Conservation (phyloP, 2,113 vertebrate genomes). For the Balaenoptera acutorostrata region DNA sequence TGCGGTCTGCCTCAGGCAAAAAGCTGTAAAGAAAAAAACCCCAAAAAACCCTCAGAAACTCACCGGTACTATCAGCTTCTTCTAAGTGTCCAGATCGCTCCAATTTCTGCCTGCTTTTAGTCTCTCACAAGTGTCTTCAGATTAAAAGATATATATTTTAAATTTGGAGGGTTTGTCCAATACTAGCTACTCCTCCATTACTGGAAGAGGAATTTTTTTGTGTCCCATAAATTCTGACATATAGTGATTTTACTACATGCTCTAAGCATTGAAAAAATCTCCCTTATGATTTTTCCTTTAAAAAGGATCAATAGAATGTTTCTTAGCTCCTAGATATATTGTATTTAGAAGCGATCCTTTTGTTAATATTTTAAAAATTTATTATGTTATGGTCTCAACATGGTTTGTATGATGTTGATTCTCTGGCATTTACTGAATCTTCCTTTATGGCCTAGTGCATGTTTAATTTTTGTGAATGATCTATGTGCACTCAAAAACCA, state of each 20-base stretch:
- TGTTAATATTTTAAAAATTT: conserved; percentile 8
- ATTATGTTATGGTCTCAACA: neutral
- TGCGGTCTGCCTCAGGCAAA: neutral
- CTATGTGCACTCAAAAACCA: neutral
- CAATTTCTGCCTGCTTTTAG: neutral
- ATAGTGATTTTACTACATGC: neutral
- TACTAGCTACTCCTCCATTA: neutral
- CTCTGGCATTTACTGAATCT: neutral
- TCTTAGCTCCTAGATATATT: neutral
- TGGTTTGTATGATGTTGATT: neutral
- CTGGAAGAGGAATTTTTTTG: neutral
- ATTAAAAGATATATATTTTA: neutral
- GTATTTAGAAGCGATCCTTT: neutral
- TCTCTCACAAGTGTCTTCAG: neutral
- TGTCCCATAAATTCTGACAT: neutral
- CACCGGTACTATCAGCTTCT: neutral
- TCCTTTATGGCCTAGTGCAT: neutral
- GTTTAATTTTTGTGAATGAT: neutral
- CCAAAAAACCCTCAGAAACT: neutral
- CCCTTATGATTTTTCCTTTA: neutral
- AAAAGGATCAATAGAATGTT: neutral
- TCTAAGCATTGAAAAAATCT: neutral
- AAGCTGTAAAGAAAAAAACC: neutral
- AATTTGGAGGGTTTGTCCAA: neutral
- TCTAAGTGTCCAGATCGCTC: neutral